Base-by-base conservation (phyloP, 1,140 invertebrate genomes). In the Cyrtorhinus lividipennis region DNA sequence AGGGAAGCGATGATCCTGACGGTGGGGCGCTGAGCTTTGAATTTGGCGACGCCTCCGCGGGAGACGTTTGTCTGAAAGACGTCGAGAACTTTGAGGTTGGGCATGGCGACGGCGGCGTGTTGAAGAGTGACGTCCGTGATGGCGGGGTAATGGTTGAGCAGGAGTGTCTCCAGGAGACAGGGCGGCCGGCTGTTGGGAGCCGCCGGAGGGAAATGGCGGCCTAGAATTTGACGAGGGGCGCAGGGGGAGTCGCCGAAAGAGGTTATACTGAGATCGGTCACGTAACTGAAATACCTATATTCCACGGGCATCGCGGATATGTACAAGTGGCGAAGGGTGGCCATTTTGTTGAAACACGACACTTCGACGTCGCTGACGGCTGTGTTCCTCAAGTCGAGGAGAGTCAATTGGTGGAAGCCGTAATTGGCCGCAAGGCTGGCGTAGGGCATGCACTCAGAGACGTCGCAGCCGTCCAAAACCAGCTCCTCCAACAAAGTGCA, bases 381-480 rank as follows among this genome's bases (percentile, higher is more conserved):
- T 0, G 83, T 85, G 61, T 79, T 78, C 59, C 83, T 77, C 15
- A 86, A 71, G 68, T 87, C 84, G 24, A 87, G 70, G 20, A 79
- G 71, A 82, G 83, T 68, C 45, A 68, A 61, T 18, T 75, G 73
- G 69, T 77, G 76, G 67, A 87, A 86, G n/a, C 86, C 85, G 72
- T 84, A 85, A 68, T 82, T 74, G 8, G 81, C 78, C 0, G 85
- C 82, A 45, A 88, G 78, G 68, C 84, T 84, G 15, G 81, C 79
- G 71, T 88, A 88, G 0, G 85, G 83, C 15, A 87, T 80, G 70
- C 84, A 87, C 69, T 86, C 84, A 22, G 77, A 77, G 60, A 88
- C 71, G 62, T 77, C 74, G 71, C 85, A 87, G 3, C 82, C 80
- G 64, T 80, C 73, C 25, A 85, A 67, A 66, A 76, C 73, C 1